Evolutionary conservation across 2,797 vertebrate species (phyloP).

Genomic region (Tapirus indicus): DNA sequence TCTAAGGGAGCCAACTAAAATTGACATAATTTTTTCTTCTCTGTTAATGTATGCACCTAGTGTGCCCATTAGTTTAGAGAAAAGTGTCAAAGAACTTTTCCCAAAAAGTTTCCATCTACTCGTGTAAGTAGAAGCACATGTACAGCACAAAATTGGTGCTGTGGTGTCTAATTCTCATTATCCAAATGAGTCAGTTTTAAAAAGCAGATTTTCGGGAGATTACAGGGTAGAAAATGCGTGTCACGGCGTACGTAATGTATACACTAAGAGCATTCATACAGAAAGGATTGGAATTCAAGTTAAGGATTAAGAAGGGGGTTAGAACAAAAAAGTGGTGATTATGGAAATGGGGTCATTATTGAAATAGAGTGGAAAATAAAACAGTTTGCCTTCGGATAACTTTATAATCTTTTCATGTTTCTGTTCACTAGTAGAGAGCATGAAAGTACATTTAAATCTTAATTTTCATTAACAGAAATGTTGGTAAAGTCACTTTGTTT

Average conservation of each 20-base stretch:
- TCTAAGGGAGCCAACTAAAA: not conserved
- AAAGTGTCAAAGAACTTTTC: slow-evolving; percentile 4
- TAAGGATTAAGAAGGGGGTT: not conserved
- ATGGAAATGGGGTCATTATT: not conserved
- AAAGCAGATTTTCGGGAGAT: slow-evolving; percentile 32
- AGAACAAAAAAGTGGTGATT: not conserved
- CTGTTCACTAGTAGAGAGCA: not conserved
- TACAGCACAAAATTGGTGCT: not conserved
- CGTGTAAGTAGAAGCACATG: not conserved
- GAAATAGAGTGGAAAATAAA: not conserved
- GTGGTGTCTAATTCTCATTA: not conserved
- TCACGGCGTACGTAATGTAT: not conserved
- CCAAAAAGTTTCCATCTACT: not conserved
- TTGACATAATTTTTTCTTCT: not conserved
- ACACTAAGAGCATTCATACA: not conserved
- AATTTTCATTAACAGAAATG: slow-evolving; percentile 10
- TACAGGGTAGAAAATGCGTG: not conserved
- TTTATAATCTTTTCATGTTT: slow-evolving; percentile 25
- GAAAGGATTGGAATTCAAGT: not conserved
- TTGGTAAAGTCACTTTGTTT: not conserved
- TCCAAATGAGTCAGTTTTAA: slow-evolving; percentile 25
- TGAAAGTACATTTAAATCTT: slow-evolving; percentile 13
- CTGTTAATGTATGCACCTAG: not conserved
- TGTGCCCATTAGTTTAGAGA: slow-evolving; percentile 32
- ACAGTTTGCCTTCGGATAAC: not conserved